These are phyloP conservation scores for Theocolax elegans DNA, from an alignment of 1,140 invertebrate genomes.

Conservation along the genomic window DNA sequence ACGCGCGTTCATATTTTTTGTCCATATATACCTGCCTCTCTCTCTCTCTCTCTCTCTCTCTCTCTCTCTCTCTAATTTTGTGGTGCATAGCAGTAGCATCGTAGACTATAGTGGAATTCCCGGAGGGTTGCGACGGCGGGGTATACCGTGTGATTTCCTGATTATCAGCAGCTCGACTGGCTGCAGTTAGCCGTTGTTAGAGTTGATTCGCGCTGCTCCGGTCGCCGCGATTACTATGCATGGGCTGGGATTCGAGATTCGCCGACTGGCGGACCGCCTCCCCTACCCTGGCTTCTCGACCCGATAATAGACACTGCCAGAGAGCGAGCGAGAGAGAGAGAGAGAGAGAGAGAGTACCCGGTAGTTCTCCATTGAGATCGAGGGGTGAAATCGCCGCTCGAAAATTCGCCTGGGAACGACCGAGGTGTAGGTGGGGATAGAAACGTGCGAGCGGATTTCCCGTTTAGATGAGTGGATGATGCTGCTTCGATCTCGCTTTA, in stretches of 20 bases:
- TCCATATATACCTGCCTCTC: too few species aligned
- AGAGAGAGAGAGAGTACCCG: not conserved
- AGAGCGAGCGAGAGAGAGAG: not conserved
- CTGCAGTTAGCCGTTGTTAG: slow-evolving; percentile 67
- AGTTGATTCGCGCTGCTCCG: slow-evolving; percentile 38
- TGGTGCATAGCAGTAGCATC: too few species aligned
- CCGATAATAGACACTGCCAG: not conserved
- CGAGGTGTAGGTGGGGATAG: too few species aligned
- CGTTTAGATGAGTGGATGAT: too few species aligned
- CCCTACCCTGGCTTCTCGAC: slow-evolving; percentile 38
- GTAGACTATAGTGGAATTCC: too few species aligned
- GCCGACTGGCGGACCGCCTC: slow-evolving; percentile 30
- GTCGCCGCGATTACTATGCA: slow-evolving; percentile 64
- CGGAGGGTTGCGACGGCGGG: too few species aligned
- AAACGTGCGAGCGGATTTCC: too few species aligned
- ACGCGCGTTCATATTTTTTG: too few species aligned
- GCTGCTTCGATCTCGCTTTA: too few species aligned
- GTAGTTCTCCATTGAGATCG: not conserved
- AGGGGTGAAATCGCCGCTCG: not conserved
- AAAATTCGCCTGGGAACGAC: slow-evolving; percentile 16
- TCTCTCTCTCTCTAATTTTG: too few species aligned
- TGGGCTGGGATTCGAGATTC: slow-evolving; percentile 64
- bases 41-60: too few species aligned
- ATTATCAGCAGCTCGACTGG: slow-evolving; percentile 66
- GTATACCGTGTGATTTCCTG: slow-evolving; percentile 63